Conservation (phyloP, 2,888 invertebrate species). For the Brachypalpus laphriformis region DNA sequence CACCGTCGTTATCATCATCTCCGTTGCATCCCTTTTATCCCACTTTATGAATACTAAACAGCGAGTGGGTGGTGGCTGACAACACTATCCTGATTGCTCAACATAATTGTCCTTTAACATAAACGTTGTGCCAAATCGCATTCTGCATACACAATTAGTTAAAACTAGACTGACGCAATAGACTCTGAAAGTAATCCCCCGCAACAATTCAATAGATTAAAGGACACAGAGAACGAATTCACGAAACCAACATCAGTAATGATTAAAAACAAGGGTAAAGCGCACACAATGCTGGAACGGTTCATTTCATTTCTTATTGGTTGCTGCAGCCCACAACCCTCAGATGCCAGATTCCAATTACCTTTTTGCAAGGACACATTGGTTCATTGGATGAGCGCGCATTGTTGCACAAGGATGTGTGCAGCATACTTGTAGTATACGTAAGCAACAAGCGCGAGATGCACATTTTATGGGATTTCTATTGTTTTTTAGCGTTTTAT, state of each 20-base stretch:
- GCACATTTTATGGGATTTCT: conserved; percentile 54
- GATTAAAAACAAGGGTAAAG: conserved; percentile 50
- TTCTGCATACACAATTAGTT: conserved; percentile 67
- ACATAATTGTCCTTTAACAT: conserved; percentile 64
- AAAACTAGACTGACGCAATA: conserved; percentile 49
- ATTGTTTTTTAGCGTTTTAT: conserved; percentile 66
- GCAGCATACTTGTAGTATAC: neutral
- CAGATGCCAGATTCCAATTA: conserved; percentile 56
- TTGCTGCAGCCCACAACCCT: conserved; percentile 5
- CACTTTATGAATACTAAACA: conserved; percentile 65
- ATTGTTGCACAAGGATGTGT: conserved; percentile 6
- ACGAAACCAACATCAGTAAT: conserved; percentile 35
- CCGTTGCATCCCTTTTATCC: conserved; percentile 27
- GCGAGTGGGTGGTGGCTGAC: neutral
- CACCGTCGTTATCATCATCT: conserved; percentile 32
- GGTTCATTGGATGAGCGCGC: conserved; percentile 30
- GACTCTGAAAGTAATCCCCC: neutral
- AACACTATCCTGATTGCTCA: conserved; percentile 55
- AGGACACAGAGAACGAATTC: conserved; percentile 33
- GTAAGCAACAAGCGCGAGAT: conserved; percentile 19
- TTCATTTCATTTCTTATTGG: conserved; percentile 43
- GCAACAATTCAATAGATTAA: conserved; percentile 1
- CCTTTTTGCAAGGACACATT: conserved; percentile 61
- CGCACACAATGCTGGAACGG: conserved; percentile 22
- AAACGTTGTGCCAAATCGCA: conserved; percentile 55